Conservation (phyloP, 1,140 invertebrate species). For the Drosophila eugracilis region DNA sequence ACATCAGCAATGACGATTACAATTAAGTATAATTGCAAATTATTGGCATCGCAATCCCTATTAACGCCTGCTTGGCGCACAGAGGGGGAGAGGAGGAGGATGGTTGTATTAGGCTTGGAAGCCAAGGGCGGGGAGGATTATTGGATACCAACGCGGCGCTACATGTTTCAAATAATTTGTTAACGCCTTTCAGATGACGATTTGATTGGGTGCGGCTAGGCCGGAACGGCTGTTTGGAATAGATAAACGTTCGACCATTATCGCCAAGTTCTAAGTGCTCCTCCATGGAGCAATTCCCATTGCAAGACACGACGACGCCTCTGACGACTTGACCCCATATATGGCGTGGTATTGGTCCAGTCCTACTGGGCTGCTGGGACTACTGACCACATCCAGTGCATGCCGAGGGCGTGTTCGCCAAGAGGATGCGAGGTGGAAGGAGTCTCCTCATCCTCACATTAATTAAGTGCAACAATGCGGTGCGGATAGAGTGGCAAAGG, state of each 20-base stretch:
- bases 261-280: slow-evolving; percentile 50
- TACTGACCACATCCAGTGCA: slow-evolving; percentile 33
- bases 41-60: slow-evolving; percentile 80
- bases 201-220: slow-evolving; percentile 48
- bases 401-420: slow-evolving; percentile 63
- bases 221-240: slow-evolving; percentile 33
- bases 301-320: slow-evolving; percentile 62
- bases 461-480: slow-evolving; percentile 81
- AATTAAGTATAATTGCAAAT: slow-evolving; percentile 81
- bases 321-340: slow-evolving; percentile 73
- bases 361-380: slow-evolving; percentile 6
- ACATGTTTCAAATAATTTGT: slow-evolving; percentile 79
- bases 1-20: slow-evolving; percentile 63
- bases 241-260: slow-evolving; percentile 72
- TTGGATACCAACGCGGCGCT: slow-evolving; percentile 70
- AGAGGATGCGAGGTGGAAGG: slow-evolving; percentile 33
- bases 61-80: slow-evolving; percentile 68
- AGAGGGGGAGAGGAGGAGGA: slow-evolving; percentile 1
- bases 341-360: slow-evolving; percentile 19
- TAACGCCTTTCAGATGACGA: slow-evolving; percentile 65
- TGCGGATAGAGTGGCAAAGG: slow-evolving; percentile 42
- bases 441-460: slow-evolving; percentile 62
- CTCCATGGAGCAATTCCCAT: slow-evolving; percentile 62
- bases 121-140: slow-evolving; percentile 25
- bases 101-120: neutral